phyloP scores from a whole-genome alignment of 2,797 vertebrate genomes.

The Myoxocephalus aenaeus region DNA sequence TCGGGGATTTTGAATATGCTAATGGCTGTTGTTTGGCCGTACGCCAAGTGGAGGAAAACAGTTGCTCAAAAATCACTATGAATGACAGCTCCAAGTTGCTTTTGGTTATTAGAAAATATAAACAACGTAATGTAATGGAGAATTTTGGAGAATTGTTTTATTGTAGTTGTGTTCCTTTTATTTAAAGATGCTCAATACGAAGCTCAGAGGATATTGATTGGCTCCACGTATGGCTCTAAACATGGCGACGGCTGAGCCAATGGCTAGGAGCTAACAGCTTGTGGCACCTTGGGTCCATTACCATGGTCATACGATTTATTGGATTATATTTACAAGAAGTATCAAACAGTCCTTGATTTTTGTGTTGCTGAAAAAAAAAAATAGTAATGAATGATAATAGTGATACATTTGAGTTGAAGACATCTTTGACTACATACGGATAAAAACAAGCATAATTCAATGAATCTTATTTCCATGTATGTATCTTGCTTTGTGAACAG shows the following conservation, averaged over 20 bases:
- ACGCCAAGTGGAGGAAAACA: conserved; percentile 11
- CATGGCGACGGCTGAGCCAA: too few species aligned
- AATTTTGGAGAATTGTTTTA: too few species aligned
- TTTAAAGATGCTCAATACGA: too few species aligned
- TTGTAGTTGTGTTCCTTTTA: too few species aligned
- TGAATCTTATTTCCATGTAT: neutral
- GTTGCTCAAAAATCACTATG: conserved; percentile 8
- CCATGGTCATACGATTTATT: neutral
- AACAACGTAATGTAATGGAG: too few species aligned
- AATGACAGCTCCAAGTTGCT: neutral
- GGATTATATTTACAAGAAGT: neutral
- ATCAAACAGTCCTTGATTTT: neutral
- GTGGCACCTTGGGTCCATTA: neutral
- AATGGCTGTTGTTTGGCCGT: conserved; percentile 29
- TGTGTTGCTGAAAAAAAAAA: neutral
- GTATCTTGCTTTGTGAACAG: neutral
- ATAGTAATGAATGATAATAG: neutral
- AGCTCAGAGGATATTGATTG: too few species aligned
- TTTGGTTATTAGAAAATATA: neutral
- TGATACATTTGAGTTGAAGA: neutral
- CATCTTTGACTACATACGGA: neutral
- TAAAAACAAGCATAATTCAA: neutral
- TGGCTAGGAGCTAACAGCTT: too few species aligned
- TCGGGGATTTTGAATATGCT: conserved; percentile 27
- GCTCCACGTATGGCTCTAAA: too few species aligned